Evolutionary conservation across 35 echinoderm and acorn worm genomes (phyloP), one percentile per base, ranked within the genome.

Genomic region (Heliocidaris tuberculata): DNA sequence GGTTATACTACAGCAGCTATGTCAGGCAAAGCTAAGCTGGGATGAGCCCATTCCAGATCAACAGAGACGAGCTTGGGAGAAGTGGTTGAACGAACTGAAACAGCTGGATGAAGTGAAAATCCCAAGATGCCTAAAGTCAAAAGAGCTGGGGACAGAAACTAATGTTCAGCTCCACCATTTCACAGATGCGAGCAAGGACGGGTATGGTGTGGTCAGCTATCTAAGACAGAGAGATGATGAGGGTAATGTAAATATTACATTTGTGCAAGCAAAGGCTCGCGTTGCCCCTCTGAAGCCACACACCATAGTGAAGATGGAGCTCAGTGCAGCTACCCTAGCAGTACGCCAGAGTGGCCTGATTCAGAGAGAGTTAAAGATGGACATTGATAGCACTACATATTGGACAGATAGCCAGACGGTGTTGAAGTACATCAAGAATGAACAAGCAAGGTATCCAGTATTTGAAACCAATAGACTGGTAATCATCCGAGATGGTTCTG

Each of bases 361-460:
- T 16, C 11, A 95, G 59, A 90, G 88, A 92, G 94, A 95, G 94
- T 12, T 92, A 49, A 61, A 88, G 32, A 92, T 95, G 52, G 48
- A 88, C n/a, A 93, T 95, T 42, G 17, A 89, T 85, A 42, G 35
- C 31, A 91, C 65, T 19, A 13, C 21, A 9, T 98, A 95, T 92
- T 98, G 95, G 97, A 98, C 97, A 31, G 97, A 98, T 65, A 98
- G 97, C 61, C 95, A 92, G 32, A 95, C 94, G 59, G 95, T 98
- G 15, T 93, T 96, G 13, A 61, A 93, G 60, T 97, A 97, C 71
- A 94, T 97, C 6, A 61, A 85, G 31, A 97, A 96, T 88, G 59
- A 86, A 24, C 61, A 94, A 49, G 94, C 85, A 54, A 93, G 96
- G 49, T 48, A 95, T 35, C 96, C 94, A 85, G 96, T 97, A 11